These are phyloP conservation scores for Cyrtorhinus lividipennis DNA, from an alignment of 1,140 invertebrate genomes.

Conservation along the genomic window DNA sequence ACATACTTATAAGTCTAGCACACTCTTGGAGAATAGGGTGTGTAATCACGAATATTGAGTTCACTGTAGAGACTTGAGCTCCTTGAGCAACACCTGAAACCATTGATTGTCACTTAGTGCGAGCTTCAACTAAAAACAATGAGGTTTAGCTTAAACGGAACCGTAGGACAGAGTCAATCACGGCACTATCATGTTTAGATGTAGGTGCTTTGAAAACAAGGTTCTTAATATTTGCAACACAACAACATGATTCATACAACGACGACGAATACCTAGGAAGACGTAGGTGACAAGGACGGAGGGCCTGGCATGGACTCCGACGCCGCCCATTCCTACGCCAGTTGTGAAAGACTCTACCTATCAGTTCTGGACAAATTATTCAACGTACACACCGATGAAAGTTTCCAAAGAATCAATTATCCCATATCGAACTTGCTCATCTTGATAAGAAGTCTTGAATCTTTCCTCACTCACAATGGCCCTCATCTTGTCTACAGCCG, in stretches of 20 bases:
- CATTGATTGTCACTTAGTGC: too few relatives aligned
- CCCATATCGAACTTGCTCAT: slow-evolving; percentile 41
- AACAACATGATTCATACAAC: too few relatives aligned
- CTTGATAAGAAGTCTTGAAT: slow-evolving; percentile 40
- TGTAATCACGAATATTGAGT: slow-evolving; percentile 47
- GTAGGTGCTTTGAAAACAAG: too few relatives aligned
- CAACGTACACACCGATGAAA: slow-evolving; percentile 40
- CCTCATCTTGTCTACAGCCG: slow-evolving; percentile 42
- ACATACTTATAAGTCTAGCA: slow-evolving; percentile 50
- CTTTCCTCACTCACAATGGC: slow-evolving; percentile 38
- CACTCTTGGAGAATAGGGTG: slow-evolving; percentile 47
- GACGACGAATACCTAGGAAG: too few relatives aligned
- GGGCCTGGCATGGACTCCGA: too few relatives aligned
- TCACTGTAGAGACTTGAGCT: slow-evolving; percentile 38
- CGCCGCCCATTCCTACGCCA: too few relatives aligned
- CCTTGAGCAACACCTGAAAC: slow-evolving; percentile 42
- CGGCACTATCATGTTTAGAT: too few relatives aligned
- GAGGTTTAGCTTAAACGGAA: not conserved
- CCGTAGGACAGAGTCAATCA: too few relatives aligned
- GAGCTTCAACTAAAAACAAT: slow-evolving; percentile 13
- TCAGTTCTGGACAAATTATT: too few relatives aligned
- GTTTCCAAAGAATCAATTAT: slow-evolving; percentile 49
- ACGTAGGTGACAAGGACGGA: too few relatives aligned
- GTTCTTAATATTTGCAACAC: too few relatives aligned
- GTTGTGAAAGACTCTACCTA: too few relatives aligned